Conservation (phyloP, 2,888 invertebrate species). For the Cheilosia variabilis region DNA sequence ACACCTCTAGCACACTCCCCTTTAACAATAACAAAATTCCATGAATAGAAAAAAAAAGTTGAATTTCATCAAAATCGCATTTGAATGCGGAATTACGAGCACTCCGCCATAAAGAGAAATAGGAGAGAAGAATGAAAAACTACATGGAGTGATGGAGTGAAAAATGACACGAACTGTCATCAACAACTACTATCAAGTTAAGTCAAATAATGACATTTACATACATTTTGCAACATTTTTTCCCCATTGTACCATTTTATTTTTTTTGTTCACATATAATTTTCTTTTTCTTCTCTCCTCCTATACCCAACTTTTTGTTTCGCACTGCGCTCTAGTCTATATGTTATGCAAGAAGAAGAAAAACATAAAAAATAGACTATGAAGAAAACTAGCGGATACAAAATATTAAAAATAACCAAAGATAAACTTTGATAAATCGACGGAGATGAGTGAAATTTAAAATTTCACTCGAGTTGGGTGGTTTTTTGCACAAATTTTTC, state of each 20-base stretch:
- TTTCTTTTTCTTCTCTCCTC: slow-evolving; percentile 15
- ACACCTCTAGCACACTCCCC: slow-evolving; percentile 33
- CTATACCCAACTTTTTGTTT: slow-evolving; percentile 43
- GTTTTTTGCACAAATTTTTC: slow-evolving; percentile 52
- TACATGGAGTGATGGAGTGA: slow-evolving; percentile 1
- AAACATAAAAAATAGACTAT: slow-evolving; percentile 5
- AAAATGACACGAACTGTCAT: slow-evolving; percentile 42
- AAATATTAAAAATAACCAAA: slow-evolving; percentile 25
- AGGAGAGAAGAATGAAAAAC: slow-evolving; percentile 10
- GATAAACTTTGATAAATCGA: slow-evolving; percentile 51
- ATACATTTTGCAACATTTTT: slow-evolving; percentile 41
- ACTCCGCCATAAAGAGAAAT: slow-evolving; percentile 15
- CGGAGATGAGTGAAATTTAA: slow-evolving; percentile 43
- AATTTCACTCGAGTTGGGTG: slow-evolving; percentile 61
- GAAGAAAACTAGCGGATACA: slow-evolving; percentile 35
- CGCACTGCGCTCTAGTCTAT: slow-evolving; percentile 36
- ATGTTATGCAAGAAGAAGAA: slow-evolving; percentile 72
- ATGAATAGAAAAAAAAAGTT: slow-evolving; percentile 23
- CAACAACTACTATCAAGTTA: background rate
- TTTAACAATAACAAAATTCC: background rate
- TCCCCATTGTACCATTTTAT: slow-evolving; percentile 29
- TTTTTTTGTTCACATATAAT: slow-evolving; percentile 4
- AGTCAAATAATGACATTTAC: slow-evolving; percentile 36
- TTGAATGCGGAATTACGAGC: slow-evolving; percentile 31
- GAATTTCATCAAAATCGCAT: slow-evolving; percentile 44